A percentile compares a stretch with the other conserved stretches of the same genome.
Conservation (phyloP, 2,113 vertebrate genomes). For the Equus quagga region DNA sequence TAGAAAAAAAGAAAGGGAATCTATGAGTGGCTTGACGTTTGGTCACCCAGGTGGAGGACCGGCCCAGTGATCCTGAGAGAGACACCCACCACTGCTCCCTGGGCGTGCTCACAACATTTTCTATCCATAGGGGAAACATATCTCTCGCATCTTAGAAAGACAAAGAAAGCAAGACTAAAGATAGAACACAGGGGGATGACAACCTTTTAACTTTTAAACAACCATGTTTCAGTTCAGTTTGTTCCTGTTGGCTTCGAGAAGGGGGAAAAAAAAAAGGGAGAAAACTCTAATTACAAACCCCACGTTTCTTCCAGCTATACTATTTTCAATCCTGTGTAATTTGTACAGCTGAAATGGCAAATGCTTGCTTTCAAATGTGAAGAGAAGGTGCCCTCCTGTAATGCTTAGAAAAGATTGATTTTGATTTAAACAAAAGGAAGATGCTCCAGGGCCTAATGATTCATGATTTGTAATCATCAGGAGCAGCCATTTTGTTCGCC, state of each 20-base stretch:
- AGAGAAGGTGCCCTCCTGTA: background rate
- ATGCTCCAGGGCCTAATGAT: background rate
- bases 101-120: background rate
- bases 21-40: background rate
- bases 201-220: conserved; percentile 70
- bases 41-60: background rate
- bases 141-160: background rate
- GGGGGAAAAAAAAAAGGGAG: background rate
- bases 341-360: conserved; percentile 69
- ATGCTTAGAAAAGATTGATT: conserved; percentile 1
- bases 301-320: conserved; percentile 55
- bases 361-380: conserved; percentile 39
- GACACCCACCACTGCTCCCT: too few species aligned
- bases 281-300: conserved; percentile 66
- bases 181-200: conserved; percentile 5
- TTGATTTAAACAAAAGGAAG: background rate
- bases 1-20: background rate
- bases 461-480: background rate
- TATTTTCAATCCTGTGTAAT: conserved; percentile 79
- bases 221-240: conserved; percentile 40
- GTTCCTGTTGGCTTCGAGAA: conserved; percentile 39
- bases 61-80: background rate
- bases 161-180: conserved; percentile 18
- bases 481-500: background rate
- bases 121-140: background rate